A percentile compares a stretch with the other conserved stretches of the same genome.
These are phyloP conservation scores for Holothuria scabra DNA, from an alignment of 53 echinoderm and acorn worm genomes.

Conservation along the genomic window DNA sequence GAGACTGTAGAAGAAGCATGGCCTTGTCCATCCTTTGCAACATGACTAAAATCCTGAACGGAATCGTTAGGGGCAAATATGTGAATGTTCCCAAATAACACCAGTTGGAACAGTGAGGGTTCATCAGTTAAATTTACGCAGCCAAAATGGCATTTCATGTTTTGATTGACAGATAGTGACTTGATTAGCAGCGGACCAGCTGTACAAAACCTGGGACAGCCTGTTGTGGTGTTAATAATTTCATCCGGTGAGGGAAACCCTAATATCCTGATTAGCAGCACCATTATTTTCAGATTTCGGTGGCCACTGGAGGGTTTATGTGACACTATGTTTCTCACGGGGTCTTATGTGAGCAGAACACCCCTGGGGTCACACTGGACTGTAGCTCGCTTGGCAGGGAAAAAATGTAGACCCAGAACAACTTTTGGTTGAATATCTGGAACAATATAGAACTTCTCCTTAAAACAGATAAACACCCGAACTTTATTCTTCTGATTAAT, in stretches of 20 bases:
- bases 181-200: conserved; percentile 38
- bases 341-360: conserved; percentile 19
- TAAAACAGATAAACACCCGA: conserved; percentile 24
- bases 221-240: conserved; percentile 24
- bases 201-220: conserved; percentile 25
- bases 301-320: conserved; percentile 1
- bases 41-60: conserved; percentile 15
- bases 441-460: conserved; percentile 45
- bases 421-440: conserved; percentile 43
- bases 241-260: conserved; percentile 20
- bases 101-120: conserved; percentile 35
- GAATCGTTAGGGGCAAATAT: conserved; percentile 16
- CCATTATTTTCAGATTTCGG: conserved; percentile 45
- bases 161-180: conserved; percentile 50
- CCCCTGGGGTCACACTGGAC: conserved; percentile 24
- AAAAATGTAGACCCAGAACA: conserved; percentile 44
- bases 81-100: conserved; percentile 53
- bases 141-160: conserved; percentile 41
- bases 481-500: background rate
- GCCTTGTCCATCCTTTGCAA: background rate
- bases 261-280: conserved; percentile 30
- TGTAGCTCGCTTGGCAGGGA: background rate
- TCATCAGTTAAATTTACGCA: conserved; percentile 51
- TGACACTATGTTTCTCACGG: conserved; percentile 6
- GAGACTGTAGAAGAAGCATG: background rate